Evolutionary conservation across 2,797 vertebrate genomes (phyloP).

Genomic region (Acomys russatus): DNA sequence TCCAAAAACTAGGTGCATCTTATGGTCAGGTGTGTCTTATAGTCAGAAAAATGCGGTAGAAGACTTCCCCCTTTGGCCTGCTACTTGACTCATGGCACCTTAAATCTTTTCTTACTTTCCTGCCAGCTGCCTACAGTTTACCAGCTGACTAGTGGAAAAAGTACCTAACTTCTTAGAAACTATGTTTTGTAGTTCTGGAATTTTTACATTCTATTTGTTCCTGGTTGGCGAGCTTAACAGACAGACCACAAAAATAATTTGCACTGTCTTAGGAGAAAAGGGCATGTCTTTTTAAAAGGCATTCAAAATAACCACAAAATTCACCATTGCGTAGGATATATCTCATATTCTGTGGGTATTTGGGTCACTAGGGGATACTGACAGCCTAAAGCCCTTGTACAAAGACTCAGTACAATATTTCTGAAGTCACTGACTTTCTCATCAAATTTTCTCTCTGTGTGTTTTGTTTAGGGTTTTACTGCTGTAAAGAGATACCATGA

Average conservation of each 20-base stretch:
- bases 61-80: not conserved
- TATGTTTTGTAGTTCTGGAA: not conserved
- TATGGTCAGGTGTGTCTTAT: no score
- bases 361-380: not conserved
- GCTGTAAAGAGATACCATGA: not conserved
- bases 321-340: rapidly evolving
- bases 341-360: not conserved
- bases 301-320: not conserved
- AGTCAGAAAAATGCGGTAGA: not conserved
- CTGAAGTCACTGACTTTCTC: not conserved
- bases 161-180: not conserved
- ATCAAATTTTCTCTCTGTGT: not conserved
- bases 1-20: no score
- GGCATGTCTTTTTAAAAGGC: not conserved
- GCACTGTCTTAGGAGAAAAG: not conserved
- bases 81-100: not conserved
- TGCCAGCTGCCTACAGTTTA: not conserved
- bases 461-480: not conserved
- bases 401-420: not conserved
- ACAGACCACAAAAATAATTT: not conserved
- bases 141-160: not conserved
- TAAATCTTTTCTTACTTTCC: not conserved
- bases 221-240: not conserved
- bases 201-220: not conserved
- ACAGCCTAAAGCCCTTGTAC: not conserved